These are phyloP conservation scores for Euphydryas editha DNA, from an alignment of 2,888 invertebrate species.

Conservation along the genomic window DNA sequence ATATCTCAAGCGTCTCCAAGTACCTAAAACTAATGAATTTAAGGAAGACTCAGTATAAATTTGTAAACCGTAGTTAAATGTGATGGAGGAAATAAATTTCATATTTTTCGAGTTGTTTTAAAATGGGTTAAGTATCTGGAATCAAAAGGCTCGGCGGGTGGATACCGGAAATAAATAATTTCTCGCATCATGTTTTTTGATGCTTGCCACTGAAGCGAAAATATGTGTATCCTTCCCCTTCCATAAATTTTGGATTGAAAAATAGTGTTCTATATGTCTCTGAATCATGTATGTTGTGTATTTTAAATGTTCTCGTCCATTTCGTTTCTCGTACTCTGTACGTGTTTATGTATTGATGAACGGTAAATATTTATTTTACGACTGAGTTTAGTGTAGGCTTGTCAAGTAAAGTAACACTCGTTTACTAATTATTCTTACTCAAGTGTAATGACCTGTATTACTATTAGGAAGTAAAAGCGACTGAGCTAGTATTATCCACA, in stretches of 20 bases:
- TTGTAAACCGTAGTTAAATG: conserved; percentile 6
- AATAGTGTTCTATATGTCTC: not conserved
- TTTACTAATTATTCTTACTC: not conserved
- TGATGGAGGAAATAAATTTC: not conserved
- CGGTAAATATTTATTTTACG: too few species aligned
- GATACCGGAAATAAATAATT: conserved; percentile 7
- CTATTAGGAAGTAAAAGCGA: not conserved
- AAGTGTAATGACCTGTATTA: not conserved
- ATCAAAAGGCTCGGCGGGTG: conserved; percentile 5
- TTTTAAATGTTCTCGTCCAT: not conserved
- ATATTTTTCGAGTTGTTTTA: conserved; percentile 10
- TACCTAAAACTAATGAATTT: conserved; percentile 32
- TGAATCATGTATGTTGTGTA: not conserved
- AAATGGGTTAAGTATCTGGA: conserved; percentile 11
- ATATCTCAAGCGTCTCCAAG: conserved; percentile 35
- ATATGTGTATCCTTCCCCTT: not conserved
- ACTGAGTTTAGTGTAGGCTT: too few species aligned
- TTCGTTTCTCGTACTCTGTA: not conserved
- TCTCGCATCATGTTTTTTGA: conserved; percentile 9
- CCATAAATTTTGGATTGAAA: not conserved
- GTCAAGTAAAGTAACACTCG: too few species aligned
- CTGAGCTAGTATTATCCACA: not conserved
- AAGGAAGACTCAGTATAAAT: conserved; percentile 10
- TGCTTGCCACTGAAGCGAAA: not conserved
- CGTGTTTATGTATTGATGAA: too few species aligned